Evolutionary conservation across 2,113 vertebrate genomes (phyloP).

Genomic region (Sylvietta virens): DNA sequence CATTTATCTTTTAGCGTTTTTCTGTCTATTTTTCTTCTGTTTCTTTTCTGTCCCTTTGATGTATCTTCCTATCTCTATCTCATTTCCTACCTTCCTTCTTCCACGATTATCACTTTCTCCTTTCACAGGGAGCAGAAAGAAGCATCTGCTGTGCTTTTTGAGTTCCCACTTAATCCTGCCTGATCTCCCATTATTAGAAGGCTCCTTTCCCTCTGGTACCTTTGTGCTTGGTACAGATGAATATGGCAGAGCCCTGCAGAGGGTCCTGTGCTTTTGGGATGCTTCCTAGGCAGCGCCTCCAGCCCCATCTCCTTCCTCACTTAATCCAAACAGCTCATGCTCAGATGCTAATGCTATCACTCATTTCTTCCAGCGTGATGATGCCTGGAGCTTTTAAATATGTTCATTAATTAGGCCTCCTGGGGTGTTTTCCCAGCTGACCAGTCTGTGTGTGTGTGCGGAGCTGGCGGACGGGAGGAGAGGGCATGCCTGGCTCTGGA

Average conservation of each 20-base stretch:
- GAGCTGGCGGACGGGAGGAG: neutral
- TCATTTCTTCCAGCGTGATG: neutral
- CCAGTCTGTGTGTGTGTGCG: neutral
- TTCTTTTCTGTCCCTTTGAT: slow-evolving; percentile 3
- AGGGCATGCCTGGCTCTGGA: neutral
- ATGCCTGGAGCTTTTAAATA: slow-evolving; percentile 1
- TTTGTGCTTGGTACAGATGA: neutral
- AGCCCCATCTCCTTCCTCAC: neutral
- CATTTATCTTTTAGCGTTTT: slow-evolving; percentile 1
- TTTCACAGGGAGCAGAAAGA: neutral
- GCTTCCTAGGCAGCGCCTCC: neutral
- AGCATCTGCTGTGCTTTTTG: neutral
- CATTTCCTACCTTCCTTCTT: neutral
- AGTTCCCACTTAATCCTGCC: neutral
- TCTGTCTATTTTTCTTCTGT: neutral
- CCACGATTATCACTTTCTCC: neutral
- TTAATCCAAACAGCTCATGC: neutral
- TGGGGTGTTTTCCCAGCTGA: neutral
- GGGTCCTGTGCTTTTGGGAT: neutral
- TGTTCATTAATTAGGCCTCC: slow-evolving; percentile 39
- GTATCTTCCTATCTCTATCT: neutral
- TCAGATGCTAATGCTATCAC: neutral
- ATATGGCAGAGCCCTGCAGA: neutral
- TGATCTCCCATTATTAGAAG: neutral
- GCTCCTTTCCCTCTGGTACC: neutral